Percentiles rank a stretch among this genome's conserved stretches.
Conservation (phyloP, 1,140 invertebrate species). For the Aphelenchoides besseyi region DNA sequence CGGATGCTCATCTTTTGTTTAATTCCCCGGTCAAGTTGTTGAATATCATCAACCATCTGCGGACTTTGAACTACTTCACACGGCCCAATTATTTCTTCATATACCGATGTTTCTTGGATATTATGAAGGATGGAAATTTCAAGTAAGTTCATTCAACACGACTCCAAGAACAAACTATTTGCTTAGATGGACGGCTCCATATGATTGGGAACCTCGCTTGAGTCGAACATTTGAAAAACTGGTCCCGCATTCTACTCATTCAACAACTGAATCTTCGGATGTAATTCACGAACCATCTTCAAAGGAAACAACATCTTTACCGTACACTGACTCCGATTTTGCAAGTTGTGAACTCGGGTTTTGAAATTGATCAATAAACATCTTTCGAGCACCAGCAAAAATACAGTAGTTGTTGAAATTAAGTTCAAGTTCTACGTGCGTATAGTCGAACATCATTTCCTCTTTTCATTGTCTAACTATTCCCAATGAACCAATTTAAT, state of each 20-base stretch:
- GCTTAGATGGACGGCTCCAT: constrained; percentile 19
- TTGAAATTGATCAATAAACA: too few relatives aligned
- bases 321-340: constrained; percentile 18
- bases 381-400: too few relatives aligned
- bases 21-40: constrained; percentile 47
- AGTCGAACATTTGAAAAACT: neutral
- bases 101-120: constrained; percentile 25
- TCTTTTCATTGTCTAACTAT: too few relatives aligned
- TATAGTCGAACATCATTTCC: too few relatives aligned
- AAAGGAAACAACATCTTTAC: constrained; percentile 8
- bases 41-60: constrained; percentile 29
- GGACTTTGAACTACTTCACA: constrained; percentile 45
- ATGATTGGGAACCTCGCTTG: constrained; percentile 17
- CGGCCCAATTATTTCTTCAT: constrained; percentile 44
- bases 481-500: too few relatives aligned
- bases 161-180: neutral
- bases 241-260: constrained; percentile 1
- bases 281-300: neutral
- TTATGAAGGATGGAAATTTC: constrained; percentile 38
- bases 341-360: constrained; percentile 23
- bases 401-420: too few relatives aligned
- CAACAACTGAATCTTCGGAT: constrained; percentile 11
- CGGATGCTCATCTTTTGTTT: constrained; percentile 34
- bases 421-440: too few relatives aligned
- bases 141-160: constrained; percentile 58